Percentiles rank a stretch among this genome's conserved stretches.
Conservation (phyloP, 2,113 vertebrate genomes). For the Setophaga petechia region DNA sequence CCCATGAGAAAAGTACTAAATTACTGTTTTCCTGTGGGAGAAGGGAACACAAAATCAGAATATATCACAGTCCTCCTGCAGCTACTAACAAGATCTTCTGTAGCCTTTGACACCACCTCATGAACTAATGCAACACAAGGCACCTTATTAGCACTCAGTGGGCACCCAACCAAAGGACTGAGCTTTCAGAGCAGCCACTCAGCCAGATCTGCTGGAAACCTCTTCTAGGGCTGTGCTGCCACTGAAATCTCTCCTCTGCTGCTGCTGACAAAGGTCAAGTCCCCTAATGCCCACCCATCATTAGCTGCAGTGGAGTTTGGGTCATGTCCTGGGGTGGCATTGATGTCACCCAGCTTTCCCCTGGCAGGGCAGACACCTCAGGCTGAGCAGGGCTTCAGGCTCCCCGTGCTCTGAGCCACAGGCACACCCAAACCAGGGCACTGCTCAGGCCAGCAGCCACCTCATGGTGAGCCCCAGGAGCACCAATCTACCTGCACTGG, state of each 20-base stretch:
- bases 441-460: neutral
- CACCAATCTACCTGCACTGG: neutral
- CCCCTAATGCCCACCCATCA: neutral
- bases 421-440: neutral
- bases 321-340: neutral
- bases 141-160: neutral
- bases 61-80: neutral
- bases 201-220: neutral
- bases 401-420: neutral
- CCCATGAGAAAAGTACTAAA: conserved; percentile 46
- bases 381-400: neutral
- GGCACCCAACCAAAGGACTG: neutral
- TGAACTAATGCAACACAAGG: neutral
- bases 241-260: neutral
- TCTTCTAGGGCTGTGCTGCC: neutral
- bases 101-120: conserved; percentile 42
- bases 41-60: conserved; percentile 30
- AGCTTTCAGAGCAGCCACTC: neutral
- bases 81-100: conserved; percentile 22
- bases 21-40: conserved; percentile 11
- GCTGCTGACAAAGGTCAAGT: neutral
- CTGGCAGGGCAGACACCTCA: neutral
- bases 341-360: neutral
- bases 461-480: neutral
- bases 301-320: neutral